Conservation (phyloP, 1,140 invertebrate species). For the Melitaea cinxia region DNA sequence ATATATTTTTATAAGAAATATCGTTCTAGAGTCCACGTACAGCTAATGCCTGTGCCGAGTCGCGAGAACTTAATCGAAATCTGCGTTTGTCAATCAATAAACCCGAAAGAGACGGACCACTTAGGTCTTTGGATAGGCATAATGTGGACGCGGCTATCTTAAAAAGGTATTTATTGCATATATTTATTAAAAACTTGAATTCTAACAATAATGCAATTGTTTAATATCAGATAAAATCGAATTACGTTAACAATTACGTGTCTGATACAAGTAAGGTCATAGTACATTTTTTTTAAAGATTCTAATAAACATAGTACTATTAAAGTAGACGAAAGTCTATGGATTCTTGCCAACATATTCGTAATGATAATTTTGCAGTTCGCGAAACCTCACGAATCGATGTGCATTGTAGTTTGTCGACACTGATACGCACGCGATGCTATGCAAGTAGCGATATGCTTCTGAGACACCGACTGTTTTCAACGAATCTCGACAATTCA, state of each 20-base stretch:
- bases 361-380: not conserved
- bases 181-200: no score
- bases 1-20: conserved; percentile 43
- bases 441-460: not conserved
- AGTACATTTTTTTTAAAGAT: no score
- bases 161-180: not conserved
- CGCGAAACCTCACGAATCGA: not conserved
- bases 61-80: conserved; percentile 73
- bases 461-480: not conserved
- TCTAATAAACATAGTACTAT: no score
- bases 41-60: conserved; percentile 61
- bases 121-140: conserved; percentile 45
- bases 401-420: conserved; percentile 10
- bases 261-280: no score
- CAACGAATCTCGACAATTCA: not conserved
- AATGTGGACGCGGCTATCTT: conserved; percentile 48
- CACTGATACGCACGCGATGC: conserved; percentile 9
- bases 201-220: no score
- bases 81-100: conserved; percentile 78
- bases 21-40: conserved; percentile 45
- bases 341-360: not conserved
- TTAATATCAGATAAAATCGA: no score
- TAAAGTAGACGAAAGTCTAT: no score
- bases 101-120: conserved; percentile 55
- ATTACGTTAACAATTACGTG: no score